Base-by-base conservation (phyloP, 2,888 invertebrate species). In the Acrobasis repandana region DNA sequence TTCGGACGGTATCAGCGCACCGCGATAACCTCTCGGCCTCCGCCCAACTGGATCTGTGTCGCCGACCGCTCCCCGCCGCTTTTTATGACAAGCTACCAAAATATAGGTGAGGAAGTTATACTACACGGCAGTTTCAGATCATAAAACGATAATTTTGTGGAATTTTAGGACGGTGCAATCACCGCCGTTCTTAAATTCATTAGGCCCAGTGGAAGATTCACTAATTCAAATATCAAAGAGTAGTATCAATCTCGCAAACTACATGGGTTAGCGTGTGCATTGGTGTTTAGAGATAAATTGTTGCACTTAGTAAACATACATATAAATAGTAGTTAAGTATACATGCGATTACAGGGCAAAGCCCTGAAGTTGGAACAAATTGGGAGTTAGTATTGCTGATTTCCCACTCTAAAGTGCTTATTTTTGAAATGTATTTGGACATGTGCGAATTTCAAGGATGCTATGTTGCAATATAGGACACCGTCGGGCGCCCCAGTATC, bases 391-490 rank as follows among this genome's bases (percentile, higher is more conserved):
- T 20, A 20, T 4, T 20, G 28, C 28, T 28, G 28, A 6, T 28
- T 28, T 5, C 6, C 8, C 28, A 28, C 28, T 5, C 28, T 28
- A 28, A 28, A 4, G 34, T 34, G 34, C 43, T 28, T n/a, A n/a
- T 43, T 43, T 14, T 43, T 43, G 14, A 6, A n/a, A 43, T 47
- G 15, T 10, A 43, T 43, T 43, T 50, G 63, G 62, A 62, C 64
- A 67, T 62, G 64, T 60, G 65, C 64, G 61, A 71, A 63, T 61
- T 61, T 68, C 68, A 78, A 70, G 61, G 75, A 64, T 80, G 80
- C 76, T 77, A 77, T 56, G 50, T 51, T 63, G 63, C 58, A 67
- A 64, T 68, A 66, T 65, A 62, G 61, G 54, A 10, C 52, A 36
- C 33, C 33, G 38, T 49, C 20, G 8, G 52, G 61, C 59, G 62